phyloP scores from a whole-genome alignment of 2,113 vertebrate species.

The Gobio gobio region DNA sequence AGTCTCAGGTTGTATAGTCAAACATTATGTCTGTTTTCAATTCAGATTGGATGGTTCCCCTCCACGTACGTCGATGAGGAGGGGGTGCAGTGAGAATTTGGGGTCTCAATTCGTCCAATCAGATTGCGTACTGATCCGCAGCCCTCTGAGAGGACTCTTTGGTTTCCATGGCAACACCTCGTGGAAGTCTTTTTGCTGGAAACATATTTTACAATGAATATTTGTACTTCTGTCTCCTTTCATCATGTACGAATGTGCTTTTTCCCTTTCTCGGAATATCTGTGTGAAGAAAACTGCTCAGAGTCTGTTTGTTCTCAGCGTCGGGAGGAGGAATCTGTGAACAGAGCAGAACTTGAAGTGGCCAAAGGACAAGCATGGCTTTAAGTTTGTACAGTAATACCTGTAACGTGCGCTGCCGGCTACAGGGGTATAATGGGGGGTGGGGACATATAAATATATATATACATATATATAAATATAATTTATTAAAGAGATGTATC shows the following conservation, averaged over 20 bases:
- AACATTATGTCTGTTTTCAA: constrained; percentile 46
- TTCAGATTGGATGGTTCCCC: constrained; percentile 96
- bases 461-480: constrained; percentile 68
- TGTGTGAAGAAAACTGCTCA: constrained; percentile 61
- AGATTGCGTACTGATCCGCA: constrained; percentile 64
- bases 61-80: constrained; percentile 98
- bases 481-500: constrained; percentile 84
- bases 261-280: constrained; percentile 49
- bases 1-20: not conserved
- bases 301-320: constrained; percentile 47
- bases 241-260: constrained; percentile 77
- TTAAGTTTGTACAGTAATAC: constrained; percentile 55
- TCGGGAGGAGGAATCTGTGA: constrained; percentile 26
- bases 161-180: constrained; percentile 65
- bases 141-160: constrained; percentile 66
- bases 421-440: constrained; percentile 55
- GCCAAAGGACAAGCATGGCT: constrained; percentile 44
- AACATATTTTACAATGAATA: constrained; percentile 64
- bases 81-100: constrained; percentile 78
- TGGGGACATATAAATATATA: constrained; percentile 68
- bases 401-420: constrained; percentile 64
- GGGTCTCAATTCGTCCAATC: constrained; percentile 58
- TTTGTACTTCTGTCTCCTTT: constrained; percentile 66
- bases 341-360: constrained; percentile 24
- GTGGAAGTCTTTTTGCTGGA: constrained; percentile 66